Conservation (phyloP, 2,888 invertebrate genomes). For the Ptychoptera albimana region DNA sequence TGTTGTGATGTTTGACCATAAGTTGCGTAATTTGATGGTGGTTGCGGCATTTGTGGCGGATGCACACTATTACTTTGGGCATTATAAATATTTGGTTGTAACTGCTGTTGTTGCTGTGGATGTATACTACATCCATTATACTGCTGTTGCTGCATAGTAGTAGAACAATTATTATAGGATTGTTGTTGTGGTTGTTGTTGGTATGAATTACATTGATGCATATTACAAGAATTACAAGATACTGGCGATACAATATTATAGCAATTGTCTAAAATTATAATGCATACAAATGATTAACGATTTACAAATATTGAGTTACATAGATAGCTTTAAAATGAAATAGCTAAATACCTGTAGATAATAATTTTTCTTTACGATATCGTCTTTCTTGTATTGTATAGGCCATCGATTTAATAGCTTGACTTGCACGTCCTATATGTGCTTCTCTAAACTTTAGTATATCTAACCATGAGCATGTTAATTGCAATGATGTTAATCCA, state of each 20-base stretch:
- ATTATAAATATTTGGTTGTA: not conserved
- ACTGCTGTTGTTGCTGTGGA: slow-evolving; percentile 6
- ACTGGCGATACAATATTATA: slow-evolving; percentile 13
- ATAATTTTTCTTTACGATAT: slow-evolving; percentile 18
- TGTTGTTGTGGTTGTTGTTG: slow-evolving; percentile 5
- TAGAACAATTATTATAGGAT: slow-evolving; percentile 7
- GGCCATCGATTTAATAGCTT: slow-evolving; percentile 12
- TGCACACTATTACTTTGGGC: slow-evolving; percentile 2
- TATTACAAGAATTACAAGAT: slow-evolving; percentile 7
- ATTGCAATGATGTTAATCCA: slow-evolving; percentile 45
- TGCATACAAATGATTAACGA: not conserved
- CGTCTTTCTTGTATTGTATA: slow-evolving; percentile 21
- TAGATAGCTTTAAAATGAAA: not conserved
- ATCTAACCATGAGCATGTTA: slow-evolving; percentile 46
- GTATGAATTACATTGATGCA: slow-evolving; percentile 7
- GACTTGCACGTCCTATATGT: slow-evolving; percentile 17
- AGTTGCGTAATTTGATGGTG: slow-evolving; percentile 14
- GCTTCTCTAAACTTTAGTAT: slow-evolving; percentile 33
- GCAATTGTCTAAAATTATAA: slow-evolving; percentile 11
- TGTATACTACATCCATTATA: slow-evolving; percentile 11
- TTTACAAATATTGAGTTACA: not conserved
- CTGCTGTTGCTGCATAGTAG: slow-evolving; percentile 11
- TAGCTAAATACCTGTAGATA: slow-evolving; percentile 11
- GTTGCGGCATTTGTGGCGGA: slow-evolving; percentile 10
- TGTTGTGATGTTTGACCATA: slow-evolving; percentile 7